These are phyloP conservation scores for Eulemur coronatus DNA, from an alignment of 2,797 vertebrate genomes.

Conservation along the genomic window DNA sequence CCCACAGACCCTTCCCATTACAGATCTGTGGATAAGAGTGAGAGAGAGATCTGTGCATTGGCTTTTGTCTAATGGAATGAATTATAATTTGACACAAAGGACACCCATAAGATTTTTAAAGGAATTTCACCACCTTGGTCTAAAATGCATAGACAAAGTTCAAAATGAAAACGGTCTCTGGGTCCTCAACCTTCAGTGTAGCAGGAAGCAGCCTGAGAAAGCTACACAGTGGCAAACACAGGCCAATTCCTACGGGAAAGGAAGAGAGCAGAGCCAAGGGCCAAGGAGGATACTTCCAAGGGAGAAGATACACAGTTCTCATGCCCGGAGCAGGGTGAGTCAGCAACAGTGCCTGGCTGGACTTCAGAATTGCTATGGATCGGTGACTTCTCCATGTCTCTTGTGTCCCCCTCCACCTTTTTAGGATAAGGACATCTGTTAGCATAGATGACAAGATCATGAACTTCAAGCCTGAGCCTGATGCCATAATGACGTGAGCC, in stretches of 20 bases:
- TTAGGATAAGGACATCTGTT: not conserved
- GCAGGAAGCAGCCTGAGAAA: not conserved
- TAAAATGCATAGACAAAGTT: not conserved
- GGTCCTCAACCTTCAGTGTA: not conserved
- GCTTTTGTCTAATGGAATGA: not conserved
- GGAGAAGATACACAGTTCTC: not conserved
- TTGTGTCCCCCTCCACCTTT: no score
- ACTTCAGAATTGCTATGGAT: not conserved
- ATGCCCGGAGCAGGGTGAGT: not conserved
- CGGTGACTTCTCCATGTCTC: fast-evolving
- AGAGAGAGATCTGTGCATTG: not conserved
- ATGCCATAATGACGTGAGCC: fast-evolving
- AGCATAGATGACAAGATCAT: fast-evolving
- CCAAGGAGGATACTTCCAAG: fast-evolving
- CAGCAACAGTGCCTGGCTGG: fast-evolving
- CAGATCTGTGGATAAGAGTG: no score
- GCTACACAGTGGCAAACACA: not conserved
- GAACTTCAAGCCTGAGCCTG: not conserved
- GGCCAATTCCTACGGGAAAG: not conserved
- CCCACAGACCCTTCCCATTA: not conserved
- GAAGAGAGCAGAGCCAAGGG: not conserved
- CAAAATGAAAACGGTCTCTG: not conserved
- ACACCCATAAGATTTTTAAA: not conserved
- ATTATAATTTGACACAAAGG: not conserved
- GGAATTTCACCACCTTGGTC: not conserved